Base-by-base conservation (phyloP, 2,888 invertebrate genomes). In the Itoplectis maculator region DNA sequence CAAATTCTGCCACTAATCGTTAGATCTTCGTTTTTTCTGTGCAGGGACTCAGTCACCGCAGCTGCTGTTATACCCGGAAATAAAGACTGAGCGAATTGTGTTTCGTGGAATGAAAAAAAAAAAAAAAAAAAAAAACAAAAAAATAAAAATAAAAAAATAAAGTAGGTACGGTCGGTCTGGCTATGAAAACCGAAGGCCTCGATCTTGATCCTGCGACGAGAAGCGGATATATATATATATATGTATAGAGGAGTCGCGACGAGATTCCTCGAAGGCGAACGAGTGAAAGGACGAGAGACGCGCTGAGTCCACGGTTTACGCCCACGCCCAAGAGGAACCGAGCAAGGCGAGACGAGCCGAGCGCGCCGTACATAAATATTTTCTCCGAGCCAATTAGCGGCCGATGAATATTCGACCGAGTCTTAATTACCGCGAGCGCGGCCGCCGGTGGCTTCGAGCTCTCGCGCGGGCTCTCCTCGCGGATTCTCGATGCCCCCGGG, bases 361-460 rank as follows among this genome's bases (percentile, higher is more conserved):
- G 49, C 61, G 20, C 81, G 61, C n/a, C 20, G 54, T 74, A 70
- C 49, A 70, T 79, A 54, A 70, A 82, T 72, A 79, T 75, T 75
- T 82, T 79, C 29, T 75, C n/a, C 75, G 47, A 61, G 79, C 75
- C 82, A 79, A 79, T 79, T 72, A 68, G 75, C 49, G n/a, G 23
- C 40, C 42, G 51, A 79, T 82, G 75, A 79, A 82, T 79, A 79
- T 82, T 82, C 79, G 75, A 23, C 42, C 23, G 49, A 23, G 75
- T 61, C 49, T 82, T 66, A 78, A 82, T 82, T 78, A 78, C 65
- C n/a, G n/a, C n/a, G n/a, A n/a, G n/a, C n/a, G n/a, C n/a, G n/a
- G 72, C 47, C 42, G 47, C 69, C 69, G 51, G 63, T 69, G 69
- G 61, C 65, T 56, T 69, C 45, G 23, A 49, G 23, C 18, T 54